Evolutionary conservation across 2,113 vertebrate genomes (phyloP).

Genomic region (Manacus vitellinus): DNA sequence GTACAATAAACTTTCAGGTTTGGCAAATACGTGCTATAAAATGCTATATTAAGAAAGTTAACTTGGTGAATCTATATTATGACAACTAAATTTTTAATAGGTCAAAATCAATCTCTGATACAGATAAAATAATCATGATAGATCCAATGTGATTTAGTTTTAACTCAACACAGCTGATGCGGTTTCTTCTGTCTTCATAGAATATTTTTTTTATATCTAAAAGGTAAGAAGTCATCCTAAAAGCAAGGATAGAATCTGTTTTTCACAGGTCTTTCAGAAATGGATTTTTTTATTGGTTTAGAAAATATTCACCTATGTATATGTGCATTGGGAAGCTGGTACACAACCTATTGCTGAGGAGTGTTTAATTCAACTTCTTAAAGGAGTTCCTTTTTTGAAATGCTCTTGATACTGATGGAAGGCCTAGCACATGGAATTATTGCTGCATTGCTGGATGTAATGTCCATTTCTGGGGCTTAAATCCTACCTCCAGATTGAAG

Average conservation of each 20-base stretch:
- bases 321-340: not conserved
- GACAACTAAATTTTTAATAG: not conserved
- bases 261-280: not conserved
- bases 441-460: not conserved
- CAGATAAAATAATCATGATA: not conserved
- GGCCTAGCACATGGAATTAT: not conserved
- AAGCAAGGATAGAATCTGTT: not conserved
- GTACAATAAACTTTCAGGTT: not conserved
- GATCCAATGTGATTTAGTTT: not conserved
- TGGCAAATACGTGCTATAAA: not conserved
- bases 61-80: not conserved
- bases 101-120: not conserved
- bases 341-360: not conserved
- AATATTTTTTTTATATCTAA: not conserved
- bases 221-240: not conserved
- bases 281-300: not conserved
- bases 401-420: not conserved
- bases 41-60: not conserved
- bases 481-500: not conserved
- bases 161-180: not conserved
- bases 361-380: not conserved
- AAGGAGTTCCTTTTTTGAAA: not conserved
- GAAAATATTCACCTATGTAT: not conserved
- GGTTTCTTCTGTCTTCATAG: not conserved
- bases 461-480: not conserved